These are phyloP conservation scores for Ursus arctos DNA, from an alignment of 2,113 vertebrate genomes.

Conservation along the genomic window DNA sequence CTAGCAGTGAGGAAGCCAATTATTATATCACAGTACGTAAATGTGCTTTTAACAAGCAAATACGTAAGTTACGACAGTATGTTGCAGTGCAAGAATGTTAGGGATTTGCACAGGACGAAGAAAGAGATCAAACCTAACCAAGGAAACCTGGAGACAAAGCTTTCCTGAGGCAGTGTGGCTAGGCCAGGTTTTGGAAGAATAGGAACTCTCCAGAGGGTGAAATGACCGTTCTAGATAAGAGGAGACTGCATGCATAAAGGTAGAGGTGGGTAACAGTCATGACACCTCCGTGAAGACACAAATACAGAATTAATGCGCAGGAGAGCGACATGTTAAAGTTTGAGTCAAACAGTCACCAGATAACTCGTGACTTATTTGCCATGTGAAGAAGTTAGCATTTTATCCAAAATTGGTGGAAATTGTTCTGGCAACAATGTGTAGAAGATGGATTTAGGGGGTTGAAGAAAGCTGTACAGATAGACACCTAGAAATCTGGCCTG, in stretches of 20 bases:
- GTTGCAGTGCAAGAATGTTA: not conserved
- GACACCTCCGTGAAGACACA: not conserved
- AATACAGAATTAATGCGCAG: not conserved
- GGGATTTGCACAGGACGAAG: not conserved
- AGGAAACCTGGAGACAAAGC: not conserved
- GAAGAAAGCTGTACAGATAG: not conserved
- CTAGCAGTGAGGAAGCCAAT: not conserved
- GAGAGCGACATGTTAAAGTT: not conserved
- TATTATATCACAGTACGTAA: not conserved
- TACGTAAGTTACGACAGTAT: not conserved
- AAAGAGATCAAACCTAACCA: not conserved
- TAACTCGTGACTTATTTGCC: not conserved
- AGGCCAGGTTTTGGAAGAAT: not conserved
- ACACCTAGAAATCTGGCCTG: not conserved
- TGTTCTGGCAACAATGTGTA: not conserved
- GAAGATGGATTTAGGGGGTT: not conserved
- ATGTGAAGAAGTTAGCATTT: not conserved
- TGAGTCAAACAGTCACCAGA: not conserved
- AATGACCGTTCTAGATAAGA: not conserved
- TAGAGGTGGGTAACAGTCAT: not conserved
- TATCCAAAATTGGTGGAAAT: not conserved
- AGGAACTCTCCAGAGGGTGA: not conserved
- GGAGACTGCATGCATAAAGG: not conserved
- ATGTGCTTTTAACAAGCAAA: not conserved
- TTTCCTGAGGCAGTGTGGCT: not conserved